Evolutionary conservation across 2,797 vertebrate species (phyloP), one percentile per base, ranked within the genome.

Genomic region (Brachyrhaphis roseni): DNA sequence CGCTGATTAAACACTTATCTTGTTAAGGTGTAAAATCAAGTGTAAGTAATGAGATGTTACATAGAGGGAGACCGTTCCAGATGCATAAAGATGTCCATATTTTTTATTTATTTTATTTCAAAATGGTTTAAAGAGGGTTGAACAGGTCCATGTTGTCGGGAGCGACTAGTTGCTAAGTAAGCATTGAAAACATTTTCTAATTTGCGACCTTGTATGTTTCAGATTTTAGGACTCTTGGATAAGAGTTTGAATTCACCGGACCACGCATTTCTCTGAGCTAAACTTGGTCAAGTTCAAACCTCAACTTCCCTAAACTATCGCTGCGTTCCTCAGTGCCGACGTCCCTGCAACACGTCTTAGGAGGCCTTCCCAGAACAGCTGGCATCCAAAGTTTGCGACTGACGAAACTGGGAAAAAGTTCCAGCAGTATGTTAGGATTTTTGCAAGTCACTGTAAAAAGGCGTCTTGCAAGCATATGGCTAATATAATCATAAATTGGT

Each of bases 201-300:
- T 81, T 76, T 82, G 78, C 73, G 80, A 85, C 82, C 57, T 84
- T 4, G 82, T 53, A 51, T 87, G 84, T 88, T 89, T 89, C 73
- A 88, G 75, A 70, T 66, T 41, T 72, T 55, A 31, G 53, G 81
- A 78, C 76, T 81, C 72, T 41, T 5, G 59, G 77, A 74, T 46
- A 76, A 88, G 31, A 74, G 64, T 59, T 79, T 2, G 72, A 75
- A 74, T 74, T 36, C 34, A 84, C 66, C 8, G 0, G 20, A 41
- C 11, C 5, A 43, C 77, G 31, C 8, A n/a, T 77, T 86, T 72
- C 43, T 71, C 62, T 34, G 28, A 51, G 39, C 51, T 36, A 20
- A 77, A 49, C 47, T 31, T 1, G 15, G 72, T 74, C 55, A 86
- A 18, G 59, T 47, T 80, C 53, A 74, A 72, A 79, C 55, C 45